phyloP scores from a whole-genome alignment of 2,797 vertebrate species.

The Gastrophryne carolinensis region DNA sequence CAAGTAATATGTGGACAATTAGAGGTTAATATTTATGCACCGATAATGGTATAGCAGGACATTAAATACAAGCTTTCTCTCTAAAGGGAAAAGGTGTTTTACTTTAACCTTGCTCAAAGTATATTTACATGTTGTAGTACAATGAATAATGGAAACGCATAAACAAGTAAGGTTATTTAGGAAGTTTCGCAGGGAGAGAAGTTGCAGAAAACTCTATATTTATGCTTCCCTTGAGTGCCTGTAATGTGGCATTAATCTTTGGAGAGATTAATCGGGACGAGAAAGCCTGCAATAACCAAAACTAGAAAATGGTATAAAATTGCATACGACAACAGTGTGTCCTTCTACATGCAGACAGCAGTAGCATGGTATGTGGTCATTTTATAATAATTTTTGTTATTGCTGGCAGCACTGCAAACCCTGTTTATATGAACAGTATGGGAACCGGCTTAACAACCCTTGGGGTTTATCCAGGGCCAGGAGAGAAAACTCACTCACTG shows the following conservation, averaged over 20 bases:
- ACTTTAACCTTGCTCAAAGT: conserved; percentile 59
- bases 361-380: background rate
- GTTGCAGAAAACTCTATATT: conserved; percentile 50
- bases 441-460: background rate
- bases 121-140: conserved; percentile 56
- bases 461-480: too few species aligned
- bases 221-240: conserved; percentile 48
- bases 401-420: background rate
- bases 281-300: conserved; percentile 21
- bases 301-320: conserved; percentile 29
- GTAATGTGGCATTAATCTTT: conserved; percentile 51
- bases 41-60: conserved; percentile 48
- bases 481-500: too few species aligned
- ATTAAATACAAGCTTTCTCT: conserved; percentile 51
- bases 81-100: conserved; percentile 47
- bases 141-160: conserved; percentile 60
- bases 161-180: conserved; percentile 54
- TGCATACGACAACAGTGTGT: conserved; percentile 7
- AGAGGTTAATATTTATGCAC: conserved; percentile 37
- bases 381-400: background rate
- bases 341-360: background rate
- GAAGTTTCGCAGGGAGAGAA: conserved; percentile 53
- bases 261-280: conserved; percentile 34
- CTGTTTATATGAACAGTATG: background rate
- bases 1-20: background rate